Conservation (phyloP, 1,140 invertebrate species). For the Zaprionus capensis region DNA sequence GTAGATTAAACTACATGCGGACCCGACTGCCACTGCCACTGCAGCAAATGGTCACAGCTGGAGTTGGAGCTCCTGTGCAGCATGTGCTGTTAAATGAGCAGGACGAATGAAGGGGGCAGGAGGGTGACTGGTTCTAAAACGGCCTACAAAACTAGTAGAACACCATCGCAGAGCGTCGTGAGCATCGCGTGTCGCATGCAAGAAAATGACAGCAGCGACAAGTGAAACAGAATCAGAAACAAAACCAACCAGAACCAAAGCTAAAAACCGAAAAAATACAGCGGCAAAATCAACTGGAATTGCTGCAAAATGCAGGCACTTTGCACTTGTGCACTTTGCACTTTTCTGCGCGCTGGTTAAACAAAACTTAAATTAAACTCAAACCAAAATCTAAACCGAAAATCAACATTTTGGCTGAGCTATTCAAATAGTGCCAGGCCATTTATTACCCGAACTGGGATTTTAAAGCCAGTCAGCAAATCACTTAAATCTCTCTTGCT, state of each 20-base stretch:
- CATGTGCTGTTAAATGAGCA: not conserved
- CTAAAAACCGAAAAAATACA: slow-evolving; percentile 3
- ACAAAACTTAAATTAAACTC: slow-evolving; percentile 76
- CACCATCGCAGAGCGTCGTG: not conserved
- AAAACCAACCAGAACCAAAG: slow-evolving; percentile 2
- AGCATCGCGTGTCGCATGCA: slow-evolving; percentile 74
- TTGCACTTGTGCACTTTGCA: slow-evolving; percentile 62
- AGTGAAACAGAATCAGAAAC: slow-evolving; percentile 24
- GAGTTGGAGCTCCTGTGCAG: slow-evolving; percentile 10
- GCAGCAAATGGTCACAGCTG: slow-evolving; percentile 40
- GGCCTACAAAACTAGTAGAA: slow-evolving; percentile 52
- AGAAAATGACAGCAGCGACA: slow-evolving; percentile 68
- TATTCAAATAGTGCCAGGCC: slow-evolving; percentile 70
- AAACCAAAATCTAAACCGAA: slow-evolving; percentile 43
- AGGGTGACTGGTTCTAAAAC: slow-evolving; percentile 20
- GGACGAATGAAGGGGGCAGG: too few species aligned
- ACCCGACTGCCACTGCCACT: slow-evolving; percentile 40
- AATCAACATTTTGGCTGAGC: slow-evolving; percentile 58
- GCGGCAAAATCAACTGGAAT: slow-evolving; percentile 41
- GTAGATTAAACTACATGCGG: slow-evolving; percentile 73
- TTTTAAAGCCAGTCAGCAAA: slow-evolving; percentile 80
- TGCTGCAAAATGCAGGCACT: slow-evolving; percentile 70
- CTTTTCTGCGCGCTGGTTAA: slow-evolving; percentile 62
- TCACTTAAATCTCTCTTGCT: slow-evolving; percentile 70
- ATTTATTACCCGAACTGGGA: slow-evolving; percentile 72